phyloP scores from a whole-genome alignment of 2,113 vertebrate species.

The Clarias magur region DNA sequence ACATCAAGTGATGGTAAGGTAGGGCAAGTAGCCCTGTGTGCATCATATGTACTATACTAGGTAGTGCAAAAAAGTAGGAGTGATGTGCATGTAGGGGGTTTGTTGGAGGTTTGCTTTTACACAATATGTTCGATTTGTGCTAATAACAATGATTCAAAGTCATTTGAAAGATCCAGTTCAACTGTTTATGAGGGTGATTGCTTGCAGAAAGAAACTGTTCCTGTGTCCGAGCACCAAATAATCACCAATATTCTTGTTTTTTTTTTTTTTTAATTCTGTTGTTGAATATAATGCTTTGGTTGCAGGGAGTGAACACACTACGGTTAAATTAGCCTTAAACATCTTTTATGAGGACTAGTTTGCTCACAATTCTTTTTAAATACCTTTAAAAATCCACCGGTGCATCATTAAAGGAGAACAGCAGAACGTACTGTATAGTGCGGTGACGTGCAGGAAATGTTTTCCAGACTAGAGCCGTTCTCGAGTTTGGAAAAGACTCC shows the following conservation, averaged over 20 bases:
- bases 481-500: conserved; percentile 13
- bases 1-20: too few relatives aligned
- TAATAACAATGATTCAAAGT: too few relatives aligned
- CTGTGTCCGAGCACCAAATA: neutral
- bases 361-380: neutral
- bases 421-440: neutral
- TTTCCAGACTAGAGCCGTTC: conserved; percentile 1
- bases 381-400: neutral
- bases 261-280: neutral
- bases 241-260: neutral
- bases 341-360: neutral
- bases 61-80: too few relatives aligned
- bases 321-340: neutral
- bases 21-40: too few relatives aligned
- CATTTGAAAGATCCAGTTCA: too few relatives aligned
- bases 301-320: neutral
- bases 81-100: too few relatives aligned
- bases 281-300: neutral
- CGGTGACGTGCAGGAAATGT: neutral
- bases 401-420: neutral
- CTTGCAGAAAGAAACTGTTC: too few relatives aligned
- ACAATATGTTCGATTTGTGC: too few relatives aligned
- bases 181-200: too few relatives aligned
- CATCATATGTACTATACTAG: too few relatives aligned
- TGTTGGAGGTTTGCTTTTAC: too few relatives aligned